Conservation (phyloP, 2,888 invertebrate species). For the Aquatica leii region DNA sequence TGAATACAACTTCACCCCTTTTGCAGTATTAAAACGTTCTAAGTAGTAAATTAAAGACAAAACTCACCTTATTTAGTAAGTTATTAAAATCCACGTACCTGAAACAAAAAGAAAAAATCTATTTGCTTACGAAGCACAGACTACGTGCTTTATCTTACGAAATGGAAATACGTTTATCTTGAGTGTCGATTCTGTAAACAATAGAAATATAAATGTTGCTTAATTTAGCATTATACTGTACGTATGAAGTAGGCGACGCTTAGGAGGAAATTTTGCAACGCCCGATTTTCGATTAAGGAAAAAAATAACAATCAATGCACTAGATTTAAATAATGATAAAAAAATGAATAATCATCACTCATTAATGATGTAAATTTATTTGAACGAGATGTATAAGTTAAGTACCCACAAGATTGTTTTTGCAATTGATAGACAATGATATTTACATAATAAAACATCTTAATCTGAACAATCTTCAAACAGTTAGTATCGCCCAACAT, state of each 20-base stretch:
- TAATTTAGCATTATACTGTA: neutral
- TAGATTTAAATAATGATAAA: no score
- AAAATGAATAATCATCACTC: no score
- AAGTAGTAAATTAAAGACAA: neutral
- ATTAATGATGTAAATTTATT: no score
- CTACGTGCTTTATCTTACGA: constrained; percentile 1
- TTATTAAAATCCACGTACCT: constrained; percentile 1
- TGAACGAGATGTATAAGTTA: no score
- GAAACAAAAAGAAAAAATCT: constrained; percentile 11
- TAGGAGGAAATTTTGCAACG: neutral
- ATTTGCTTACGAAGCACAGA: neutral
- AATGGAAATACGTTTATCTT: neutral
- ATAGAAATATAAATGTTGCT: constrained; percentile 5
- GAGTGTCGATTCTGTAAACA: neutral
- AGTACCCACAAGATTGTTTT: no score
- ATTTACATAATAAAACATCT: no score
- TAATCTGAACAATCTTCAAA: no score
- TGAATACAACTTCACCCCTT: constrained; percentile 38
- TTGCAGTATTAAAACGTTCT: constrained; percentile 20
- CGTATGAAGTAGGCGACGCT: neutral
- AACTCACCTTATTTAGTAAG: constrained; percentile 6
- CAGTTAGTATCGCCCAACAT: no score
- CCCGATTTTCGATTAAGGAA: neutral
- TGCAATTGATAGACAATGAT: no score
- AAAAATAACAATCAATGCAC: no score